phyloP scores from a whole-genome alignment of 2,888 invertebrate species.

The Andrena marginata region DNA sequence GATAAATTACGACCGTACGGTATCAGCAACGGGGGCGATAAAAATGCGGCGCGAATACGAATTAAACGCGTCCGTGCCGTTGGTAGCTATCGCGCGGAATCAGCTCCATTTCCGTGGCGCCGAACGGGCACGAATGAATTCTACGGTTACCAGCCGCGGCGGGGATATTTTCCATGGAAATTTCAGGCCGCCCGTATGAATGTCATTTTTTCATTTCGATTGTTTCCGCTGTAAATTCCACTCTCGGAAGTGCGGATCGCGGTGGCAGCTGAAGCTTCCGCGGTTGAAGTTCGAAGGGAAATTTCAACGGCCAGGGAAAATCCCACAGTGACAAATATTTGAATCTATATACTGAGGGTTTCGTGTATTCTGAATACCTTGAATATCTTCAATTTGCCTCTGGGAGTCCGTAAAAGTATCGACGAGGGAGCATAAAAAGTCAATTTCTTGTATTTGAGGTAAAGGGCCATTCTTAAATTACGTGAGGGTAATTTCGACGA shows the following conservation, averaged over 20 bases:
- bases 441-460: too few species aligned
- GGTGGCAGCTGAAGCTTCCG: too few species aligned
- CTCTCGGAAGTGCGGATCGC: background rate
- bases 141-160: slow-evolving; percentile 1
- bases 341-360: too few species aligned
- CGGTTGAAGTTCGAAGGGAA: background rate
- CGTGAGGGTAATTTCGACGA: too few species aligned
- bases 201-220: background rate
- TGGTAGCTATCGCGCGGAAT: background rate
- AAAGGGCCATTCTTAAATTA: too few species aligned
- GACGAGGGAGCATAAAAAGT: too few species aligned
- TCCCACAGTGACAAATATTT: background rate
- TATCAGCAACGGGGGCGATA: background rate
- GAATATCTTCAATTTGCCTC: too few species aligned
- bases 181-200: background rate
- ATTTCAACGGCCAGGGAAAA: background rate
- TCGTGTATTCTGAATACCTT: too few species aligned
- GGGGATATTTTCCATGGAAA: slow-evolving; percentile 16
- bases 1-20: slow-evolving; percentile 10
- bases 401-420: too few species aligned
- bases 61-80: background rate
- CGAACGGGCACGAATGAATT: background rate
- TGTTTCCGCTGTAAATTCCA: background rate
- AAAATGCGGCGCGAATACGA: slow-evolving; percentile 12
- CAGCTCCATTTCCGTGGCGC: background rate